Percentiles rank a stretch among this genome's conserved stretches.
Conservation (phyloP, 37 sponge, comb jelly and placozoan genomes). For the Eunapius fragilis region DNA sequence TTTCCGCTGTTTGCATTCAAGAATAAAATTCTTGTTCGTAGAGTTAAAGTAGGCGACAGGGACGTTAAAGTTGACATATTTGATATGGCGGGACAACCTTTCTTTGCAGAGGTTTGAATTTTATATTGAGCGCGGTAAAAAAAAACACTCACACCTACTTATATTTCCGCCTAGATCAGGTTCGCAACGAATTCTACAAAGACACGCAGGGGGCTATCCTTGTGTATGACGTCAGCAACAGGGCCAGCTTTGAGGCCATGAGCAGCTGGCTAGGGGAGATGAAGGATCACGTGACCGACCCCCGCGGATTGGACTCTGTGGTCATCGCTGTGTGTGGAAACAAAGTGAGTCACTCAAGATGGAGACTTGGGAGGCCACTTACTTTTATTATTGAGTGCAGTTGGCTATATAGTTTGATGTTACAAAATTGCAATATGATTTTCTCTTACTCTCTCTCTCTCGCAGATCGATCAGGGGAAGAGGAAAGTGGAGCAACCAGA, state of each 20-base stretch:
- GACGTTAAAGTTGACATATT: conserved; percentile 89
- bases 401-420: too few relatives aligned
- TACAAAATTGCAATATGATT: too few relatives aligned
- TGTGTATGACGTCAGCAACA: conserved; percentile 84
- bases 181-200: conserved; percentile 96
- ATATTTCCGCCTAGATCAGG: too few relatives aligned
- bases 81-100: conserved; percentile 90
- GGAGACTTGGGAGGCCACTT: too few relatives aligned
- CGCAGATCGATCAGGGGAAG: conserved; percentile 57
- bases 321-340: conserved; percentile 92
- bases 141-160: too few relatives aligned
- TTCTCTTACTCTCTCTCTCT: too few relatives aligned
- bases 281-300: conserved; percentile 54
- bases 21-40: neutral
- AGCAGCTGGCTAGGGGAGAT: conserved; percentile 86
- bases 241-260: conserved; percentile 81
- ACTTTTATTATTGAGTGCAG: too few relatives aligned
- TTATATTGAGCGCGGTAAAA: too few relatives aligned
- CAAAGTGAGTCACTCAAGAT: conserved; percentile 50
- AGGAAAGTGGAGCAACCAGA: conserved; percentile 70
- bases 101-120: conserved; percentile 82
- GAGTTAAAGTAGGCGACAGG: conserved; percentile 31
- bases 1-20: neutral
- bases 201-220: conserved; percentile 92
- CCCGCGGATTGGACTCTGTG: conserved; percentile 58